A percentile compares a stretch with the other conserved stretches of the same genome.
Evolutionary conservation across 2,113 vertebrate genomes (phyloP).

Genomic region (Gracilinanus agilis): DNA sequence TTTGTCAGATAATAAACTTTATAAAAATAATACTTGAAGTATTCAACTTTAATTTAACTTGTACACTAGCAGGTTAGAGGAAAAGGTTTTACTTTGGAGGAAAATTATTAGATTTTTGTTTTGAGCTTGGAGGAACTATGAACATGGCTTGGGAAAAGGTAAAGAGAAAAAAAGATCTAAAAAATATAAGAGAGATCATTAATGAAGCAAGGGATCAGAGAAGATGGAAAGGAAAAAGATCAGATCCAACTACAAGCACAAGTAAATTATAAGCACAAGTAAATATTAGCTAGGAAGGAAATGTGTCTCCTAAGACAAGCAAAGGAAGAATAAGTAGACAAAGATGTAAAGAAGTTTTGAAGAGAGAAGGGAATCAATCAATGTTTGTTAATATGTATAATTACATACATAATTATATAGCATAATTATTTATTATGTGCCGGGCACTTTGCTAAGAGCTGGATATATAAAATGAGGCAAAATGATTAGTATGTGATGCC

Average conservation of each 20-base stretch:
- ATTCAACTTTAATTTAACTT: too few relatives aligned
- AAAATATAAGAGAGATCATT: background rate
- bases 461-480: slow-evolving; percentile 17
- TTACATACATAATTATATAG: too few relatives aligned
- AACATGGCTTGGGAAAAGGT: background rate
- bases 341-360: background rate
- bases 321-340: slow-evolving; percentile 36
- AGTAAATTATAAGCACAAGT: slow-evolving; percentile 18
- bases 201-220: background rate
- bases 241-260: background rate
- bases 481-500: too few relatives aligned
- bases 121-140: background rate
- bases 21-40: too few relatives aligned
- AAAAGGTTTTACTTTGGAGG: background rate
- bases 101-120: background rate
- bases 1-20: too few relatives aligned
- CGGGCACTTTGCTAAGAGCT: slow-evolving; percentile 28
- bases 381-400: background rate
- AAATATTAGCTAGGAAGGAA: background rate
- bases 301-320: background rate
- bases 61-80: too few relatives aligned
- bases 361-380: background rate
- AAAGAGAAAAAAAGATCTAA: background rate
- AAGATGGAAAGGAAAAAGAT: background rate
- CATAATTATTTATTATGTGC: background rate